Conservation (phyloP, 2,888 invertebrate species). For the Neuroscelio doddi region DNA sequence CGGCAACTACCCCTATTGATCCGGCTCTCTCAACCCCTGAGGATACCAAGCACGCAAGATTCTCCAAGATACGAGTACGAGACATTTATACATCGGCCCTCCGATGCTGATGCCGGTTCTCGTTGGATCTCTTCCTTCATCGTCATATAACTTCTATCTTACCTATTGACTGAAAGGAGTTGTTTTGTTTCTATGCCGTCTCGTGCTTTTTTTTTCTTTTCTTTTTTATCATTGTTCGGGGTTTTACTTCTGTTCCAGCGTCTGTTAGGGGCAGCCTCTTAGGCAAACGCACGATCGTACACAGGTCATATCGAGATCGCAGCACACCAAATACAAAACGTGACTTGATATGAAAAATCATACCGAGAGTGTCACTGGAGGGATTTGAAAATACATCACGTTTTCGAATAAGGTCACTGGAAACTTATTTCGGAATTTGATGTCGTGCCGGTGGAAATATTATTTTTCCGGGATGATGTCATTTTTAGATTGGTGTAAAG, state of each 20-base stretch:
- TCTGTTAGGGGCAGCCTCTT: conserved; percentile 24
- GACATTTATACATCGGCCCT: conserved; percentile 53
- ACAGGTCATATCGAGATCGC: conserved; percentile 25
- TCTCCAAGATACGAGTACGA: conserved; percentile 58
- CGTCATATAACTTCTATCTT: conserved; percentile 3
- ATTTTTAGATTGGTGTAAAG: too few species aligned
- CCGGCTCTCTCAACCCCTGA: conserved; percentile 50
- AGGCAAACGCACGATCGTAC: conserved; percentile 21
- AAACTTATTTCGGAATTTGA: conserved; percentile 28
- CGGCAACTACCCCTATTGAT: conserved; percentile 64
- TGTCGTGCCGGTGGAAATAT: conserved; percentile 14
- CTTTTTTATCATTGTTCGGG: too few species aligned
- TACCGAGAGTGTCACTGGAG: conserved; percentile 23
- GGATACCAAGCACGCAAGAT: conserved; percentile 65
- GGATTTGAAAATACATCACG: conserved; percentile 41
- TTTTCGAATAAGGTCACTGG: conserved; percentile 27
- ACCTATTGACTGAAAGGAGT: conserved; percentile 12
- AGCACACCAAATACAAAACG: conserved; percentile 34
- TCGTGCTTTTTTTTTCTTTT: conserved; percentile 14
- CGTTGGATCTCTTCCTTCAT: conserved; percentile 13
- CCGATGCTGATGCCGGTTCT: conserved; percentile 38
- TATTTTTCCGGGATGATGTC: background rate
- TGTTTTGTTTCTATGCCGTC: conserved; percentile 8
- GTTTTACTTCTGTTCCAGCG: conserved; percentile 11
- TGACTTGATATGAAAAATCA: conserved; percentile 37